Base-by-base conservation (phyloP, 2,888 invertebrate species). In the Tricholauxania praeusta region DNA sequence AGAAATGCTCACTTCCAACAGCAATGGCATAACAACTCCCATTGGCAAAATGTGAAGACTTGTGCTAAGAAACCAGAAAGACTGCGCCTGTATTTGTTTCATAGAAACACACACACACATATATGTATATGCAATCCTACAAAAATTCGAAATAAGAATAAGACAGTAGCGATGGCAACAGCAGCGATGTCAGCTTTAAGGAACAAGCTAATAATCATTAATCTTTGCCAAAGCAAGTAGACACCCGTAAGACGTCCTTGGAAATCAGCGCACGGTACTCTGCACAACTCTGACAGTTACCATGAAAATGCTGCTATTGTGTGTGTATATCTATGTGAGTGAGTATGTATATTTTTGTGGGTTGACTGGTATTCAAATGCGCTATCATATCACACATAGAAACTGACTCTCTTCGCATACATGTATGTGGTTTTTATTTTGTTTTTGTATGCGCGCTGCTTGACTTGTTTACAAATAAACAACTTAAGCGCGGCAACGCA, bases 171-270 rank as follows among this genome's bases (percentile, higher is more conserved):
- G 67, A 12, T 22, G 15, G 57, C 57, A 15, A 19, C 48, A 32
- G 55, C 52, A 28, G 51, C 28, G 7, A 28, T 49, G 39, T 39
- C 39, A 39, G 39, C 39, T 39, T 39, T 39, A 64, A 67, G 39
- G 17, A 70, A 76, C 75, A 78, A 77, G 77, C 79, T 79, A 78
- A 79, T 78, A 78, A 78, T 78, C 77, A 79, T 79, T 79, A 79
- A 79, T 79, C 79, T 79, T 78, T 74, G 69, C 59, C 22, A 39
- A 39, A 4, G 74, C 60, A 59, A 64, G 72, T 75, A n/a, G 49
- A 51, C 78, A 75, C 75, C 77, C 77, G 72, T 10, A 72, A 79
- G 74, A 75, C 76, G 76, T 78, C 76, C 77, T 78, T 78, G 76
- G 73, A 72, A 76, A 74, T 75, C 74, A 75, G 69, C 70, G 47